These are phyloP conservation scores for Cydia amplana DNA, from an alignment of 1,140 invertebrate species.

Conservation along the genomic window DNA sequence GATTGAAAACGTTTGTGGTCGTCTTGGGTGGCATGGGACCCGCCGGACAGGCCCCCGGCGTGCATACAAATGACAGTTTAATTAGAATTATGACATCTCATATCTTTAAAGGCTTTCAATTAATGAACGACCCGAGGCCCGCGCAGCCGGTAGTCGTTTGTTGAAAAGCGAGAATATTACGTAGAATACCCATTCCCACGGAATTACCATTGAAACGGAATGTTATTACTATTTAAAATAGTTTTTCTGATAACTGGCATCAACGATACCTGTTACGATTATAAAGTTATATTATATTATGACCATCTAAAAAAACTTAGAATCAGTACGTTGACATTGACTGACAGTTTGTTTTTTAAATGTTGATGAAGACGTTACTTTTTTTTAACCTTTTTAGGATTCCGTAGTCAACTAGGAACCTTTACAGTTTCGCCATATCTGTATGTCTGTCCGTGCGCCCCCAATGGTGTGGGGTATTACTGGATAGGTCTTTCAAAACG, in stretches of 20 bases:
- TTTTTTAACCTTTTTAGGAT: not conserved
- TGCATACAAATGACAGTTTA: conserved; percentile 53
- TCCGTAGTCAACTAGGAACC: too few relatives aligned
- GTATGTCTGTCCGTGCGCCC: too few relatives aligned
- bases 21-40: conserved; percentile 45
- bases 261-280: not conserved
- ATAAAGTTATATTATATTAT: not conserved
- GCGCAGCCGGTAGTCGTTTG: conserved; percentile 60
- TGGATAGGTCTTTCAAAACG: too few relatives aligned
- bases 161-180: conserved; percentile 34
- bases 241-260: not conserved
- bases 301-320: not conserved
- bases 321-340: conserved; percentile 7
- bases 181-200: conserved; percentile 4
- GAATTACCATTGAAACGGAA: not conserved
- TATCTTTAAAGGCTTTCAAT: conserved; percentile 62
- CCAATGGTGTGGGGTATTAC: too few relatives aligned
- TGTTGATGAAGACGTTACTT: not conserved
- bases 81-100: conserved; percentile 62
- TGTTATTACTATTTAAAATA: not conserved
- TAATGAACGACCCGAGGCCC: conserved; percentile 53
- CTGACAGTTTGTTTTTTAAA: conserved; percentile 8
- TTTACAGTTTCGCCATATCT: too few relatives aligned
- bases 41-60: conserved; percentile 36
- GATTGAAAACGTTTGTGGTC: conserved; percentile 5